Evolutionary conservation across 2,888 invertebrate genomes (phyloP).

Genomic region (Platycnemis pennipes): DNA sequence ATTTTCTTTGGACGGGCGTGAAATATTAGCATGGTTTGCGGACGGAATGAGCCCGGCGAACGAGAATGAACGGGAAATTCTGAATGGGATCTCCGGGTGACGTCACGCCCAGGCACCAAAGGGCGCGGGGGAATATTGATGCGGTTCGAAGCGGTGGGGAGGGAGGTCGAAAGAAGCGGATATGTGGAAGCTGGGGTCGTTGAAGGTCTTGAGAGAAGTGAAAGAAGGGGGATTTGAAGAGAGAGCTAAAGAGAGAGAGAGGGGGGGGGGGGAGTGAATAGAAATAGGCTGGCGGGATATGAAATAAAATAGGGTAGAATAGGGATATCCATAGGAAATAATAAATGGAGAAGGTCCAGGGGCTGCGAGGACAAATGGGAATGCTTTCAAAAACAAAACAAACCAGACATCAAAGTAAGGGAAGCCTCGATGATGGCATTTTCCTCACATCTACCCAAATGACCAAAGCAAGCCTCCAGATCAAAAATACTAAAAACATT

Average conservation of each 20-base stretch:
- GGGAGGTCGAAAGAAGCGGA: background rate
- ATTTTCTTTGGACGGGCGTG: background rate
- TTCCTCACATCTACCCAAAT: background rate
- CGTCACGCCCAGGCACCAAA: background rate
- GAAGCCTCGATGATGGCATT: conserved; percentile 31
- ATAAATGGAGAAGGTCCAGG: background rate
- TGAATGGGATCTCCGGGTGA: background rate
- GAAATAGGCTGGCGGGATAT: background rate
- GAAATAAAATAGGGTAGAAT: background rate
- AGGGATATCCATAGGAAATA: background rate
- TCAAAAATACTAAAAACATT: too few species aligned
- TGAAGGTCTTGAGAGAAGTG: background rate
- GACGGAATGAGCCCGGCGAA: background rate
- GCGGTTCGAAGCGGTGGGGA: background rate
- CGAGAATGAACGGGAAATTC: background rate
- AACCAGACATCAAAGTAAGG: conserved; percentile 32
- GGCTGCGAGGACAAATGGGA: background rate
- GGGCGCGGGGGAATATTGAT: background rate
- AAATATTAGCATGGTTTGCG: background rate
- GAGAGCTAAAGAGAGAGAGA: background rate
- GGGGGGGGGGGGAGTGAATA: too few species aligned
- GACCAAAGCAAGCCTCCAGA: too few species aligned
- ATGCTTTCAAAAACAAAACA: background rate
- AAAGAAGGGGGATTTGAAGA: background rate
- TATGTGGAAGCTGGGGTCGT: too few species aligned